These are phyloP conservation scores for Andrena flavipes DNA, from an alignment of 2,888 invertebrate genomes.

Conservation along the genomic window DNA sequence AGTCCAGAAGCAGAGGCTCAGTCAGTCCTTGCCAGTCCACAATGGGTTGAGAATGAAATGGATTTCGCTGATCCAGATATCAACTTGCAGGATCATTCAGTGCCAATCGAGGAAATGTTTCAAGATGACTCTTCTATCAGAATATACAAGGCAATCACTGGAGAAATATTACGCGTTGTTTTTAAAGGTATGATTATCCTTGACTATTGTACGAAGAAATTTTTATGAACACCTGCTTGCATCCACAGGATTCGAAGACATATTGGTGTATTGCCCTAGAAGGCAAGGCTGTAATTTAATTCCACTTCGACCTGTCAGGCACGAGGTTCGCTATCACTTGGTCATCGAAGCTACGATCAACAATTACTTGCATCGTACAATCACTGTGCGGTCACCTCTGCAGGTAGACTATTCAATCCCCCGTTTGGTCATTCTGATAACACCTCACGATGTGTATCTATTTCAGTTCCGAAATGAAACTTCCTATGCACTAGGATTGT, in stretches of 20 bases:
- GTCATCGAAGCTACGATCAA: conserved; percentile 89
- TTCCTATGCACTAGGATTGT: conserved; percentile 90
- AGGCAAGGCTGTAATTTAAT: conserved; percentile 88
- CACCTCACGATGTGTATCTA: background rate
- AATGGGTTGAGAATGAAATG: conserved; percentile 86
- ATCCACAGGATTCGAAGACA: conserved; percentile 86
- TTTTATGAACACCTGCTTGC: background rate
- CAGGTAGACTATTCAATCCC: conserved; percentile 86
- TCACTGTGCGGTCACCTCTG: conserved; percentile 90
- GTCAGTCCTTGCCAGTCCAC: conserved; percentile 67
- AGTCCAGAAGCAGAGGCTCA: conserved; percentile 75
- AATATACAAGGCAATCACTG: conserved; percentile 88
- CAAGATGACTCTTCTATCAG: conserved; percentile 86
- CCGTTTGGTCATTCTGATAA: background rate
- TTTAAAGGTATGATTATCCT: conserved; percentile 85
- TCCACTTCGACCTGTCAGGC: conserved; percentile 87
- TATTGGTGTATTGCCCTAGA: conserved; percentile 89
- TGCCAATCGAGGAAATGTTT: conserved; percentile 84
- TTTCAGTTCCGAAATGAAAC: conserved; percentile 91
- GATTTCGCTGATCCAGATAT: conserved; percentile 86
- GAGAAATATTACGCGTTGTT: conserved; percentile 88
- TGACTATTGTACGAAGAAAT: background rate
- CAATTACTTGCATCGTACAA: conserved; percentile 85
- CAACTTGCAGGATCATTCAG: conserved; percentile 52
- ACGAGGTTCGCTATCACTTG: conserved; percentile 89